These are phyloP conservation scores for Drosophila sp. DNA, from an alignment of 1,140 invertebrate species.

Conservation along the genomic window DNA sequence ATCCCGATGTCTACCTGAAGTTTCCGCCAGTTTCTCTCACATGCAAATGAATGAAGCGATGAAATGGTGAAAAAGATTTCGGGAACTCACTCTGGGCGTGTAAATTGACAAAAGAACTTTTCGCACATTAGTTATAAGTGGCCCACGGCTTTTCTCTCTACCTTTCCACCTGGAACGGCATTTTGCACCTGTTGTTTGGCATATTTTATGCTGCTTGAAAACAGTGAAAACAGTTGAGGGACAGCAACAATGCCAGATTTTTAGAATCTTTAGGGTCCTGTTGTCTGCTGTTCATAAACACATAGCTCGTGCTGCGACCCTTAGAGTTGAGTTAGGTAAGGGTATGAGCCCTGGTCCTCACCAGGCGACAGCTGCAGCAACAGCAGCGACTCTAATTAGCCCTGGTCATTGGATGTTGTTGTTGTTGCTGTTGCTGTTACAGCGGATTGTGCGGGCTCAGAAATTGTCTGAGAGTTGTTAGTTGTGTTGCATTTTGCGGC, in stretches of 20 bases:
- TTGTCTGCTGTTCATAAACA: constrained; percentile 61
- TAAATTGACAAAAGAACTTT: constrained; percentile 79
- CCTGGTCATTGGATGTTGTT: constrained; percentile 33
- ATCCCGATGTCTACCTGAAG: constrained; percentile 62
- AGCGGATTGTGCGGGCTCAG: neutral
- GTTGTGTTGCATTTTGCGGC: constrained; percentile 13
- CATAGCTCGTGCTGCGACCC: constrained; percentile 75
- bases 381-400: constrained; percentile 70
- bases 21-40: constrained; percentile 16
- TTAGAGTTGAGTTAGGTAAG: constrained; percentile 15
- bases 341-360: constrained; percentile 7
- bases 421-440: constrained; percentile 9
- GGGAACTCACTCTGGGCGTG: constrained; percentile 53
- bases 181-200: constrained; percentile 71
- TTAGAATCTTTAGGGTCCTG: constrained; percentile 55
- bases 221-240: constrained; percentile 21
- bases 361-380: constrained; percentile 29
- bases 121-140: constrained; percentile 80
- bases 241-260: constrained; percentile 26
- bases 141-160: constrained; percentile 12
- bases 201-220: constrained; percentile 64
- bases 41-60: constrained; percentile 76
- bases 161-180: constrained; percentile 36
- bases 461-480: constrained; percentile 8
- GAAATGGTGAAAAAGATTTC: constrained; percentile 29